Conservation (phyloP, 2,888 invertebrate genomes). For the Tinea pellionella region DNA sequence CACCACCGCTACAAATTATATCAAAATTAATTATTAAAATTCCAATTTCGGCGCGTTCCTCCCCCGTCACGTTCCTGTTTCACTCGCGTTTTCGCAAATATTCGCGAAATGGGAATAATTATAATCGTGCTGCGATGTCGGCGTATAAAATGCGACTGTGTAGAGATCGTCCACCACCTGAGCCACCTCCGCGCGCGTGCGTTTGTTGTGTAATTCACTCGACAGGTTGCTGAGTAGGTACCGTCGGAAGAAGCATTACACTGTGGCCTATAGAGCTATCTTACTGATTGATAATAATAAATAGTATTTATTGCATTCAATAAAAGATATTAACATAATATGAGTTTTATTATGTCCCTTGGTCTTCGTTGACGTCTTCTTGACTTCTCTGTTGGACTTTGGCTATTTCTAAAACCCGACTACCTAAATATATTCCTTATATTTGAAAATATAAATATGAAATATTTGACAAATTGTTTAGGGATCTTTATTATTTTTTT, state of each 20-base stretch:
- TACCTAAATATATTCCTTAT: no score
- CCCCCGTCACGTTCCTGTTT: neutral
- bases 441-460: no score
- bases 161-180: neutral
- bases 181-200: neutral
- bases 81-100: slow-evolving; percentile 3
- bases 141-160: neutral
- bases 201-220: neutral
- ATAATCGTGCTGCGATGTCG: neutral
- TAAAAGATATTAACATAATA: no score
- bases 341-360: no score
- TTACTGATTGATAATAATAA: neutral
- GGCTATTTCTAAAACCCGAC: no score
- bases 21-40: neutral
- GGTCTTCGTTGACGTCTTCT: no score
- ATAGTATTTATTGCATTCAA: no score
- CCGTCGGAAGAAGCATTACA: neutral
- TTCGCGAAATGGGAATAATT: neutral
- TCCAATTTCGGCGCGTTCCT: neutral
- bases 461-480: no score
- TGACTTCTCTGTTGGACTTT: no score
- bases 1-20: neutral
- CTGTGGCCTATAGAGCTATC: neutral
- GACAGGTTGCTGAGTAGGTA: neutral
- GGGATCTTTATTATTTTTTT: no score